A percentile compares a stretch with the other conserved stretches of the same genome.
Evolutionary conservation across 2,888 invertebrate species (phyloP).

Genomic region (Stenodema calcarata): DNA sequence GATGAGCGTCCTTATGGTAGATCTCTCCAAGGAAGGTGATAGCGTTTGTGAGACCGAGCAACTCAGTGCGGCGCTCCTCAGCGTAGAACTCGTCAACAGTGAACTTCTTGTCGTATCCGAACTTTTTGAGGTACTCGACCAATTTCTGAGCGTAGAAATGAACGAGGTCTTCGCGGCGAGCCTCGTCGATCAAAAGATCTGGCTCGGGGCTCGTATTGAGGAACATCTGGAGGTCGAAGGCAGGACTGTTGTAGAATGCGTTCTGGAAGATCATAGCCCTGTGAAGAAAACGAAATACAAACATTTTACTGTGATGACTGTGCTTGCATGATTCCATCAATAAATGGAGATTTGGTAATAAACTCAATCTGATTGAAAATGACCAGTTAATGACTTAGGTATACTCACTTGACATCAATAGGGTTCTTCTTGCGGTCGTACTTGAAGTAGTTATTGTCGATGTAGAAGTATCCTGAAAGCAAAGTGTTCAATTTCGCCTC

Average conservation of each 20-base stretch:
- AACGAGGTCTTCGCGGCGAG: neutral
- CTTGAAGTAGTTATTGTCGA: slow-evolving; percentile 32
- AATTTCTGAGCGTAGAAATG: neutral
- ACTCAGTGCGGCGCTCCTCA: neutral
- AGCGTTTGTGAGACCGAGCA: slow-evolving; percentile 17
- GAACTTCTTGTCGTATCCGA: neutral
- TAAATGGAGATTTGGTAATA: no score
- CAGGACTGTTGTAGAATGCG: slow-evolving; percentile 45
- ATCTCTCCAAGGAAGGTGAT: neutral
- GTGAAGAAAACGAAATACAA: no score
- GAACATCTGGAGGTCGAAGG: slow-evolving; percentile 50
- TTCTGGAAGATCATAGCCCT: slow-evolving; percentile 14
- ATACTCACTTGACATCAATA: neutral
- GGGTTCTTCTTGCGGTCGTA: neutral
- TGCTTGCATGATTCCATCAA: neutral
- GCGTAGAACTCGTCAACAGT: neutral
- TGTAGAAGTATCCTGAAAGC: neutral
- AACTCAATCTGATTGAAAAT: no score
- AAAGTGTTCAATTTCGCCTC: slow-evolving; percentile 29
- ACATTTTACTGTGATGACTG: neutral
- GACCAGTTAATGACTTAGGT: no score
- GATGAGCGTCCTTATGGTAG: neutral
- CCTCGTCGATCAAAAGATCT: slow-evolving; percentile 22
- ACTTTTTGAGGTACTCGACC: slow-evolving; percentile 7
- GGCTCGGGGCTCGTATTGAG: slow-evolving; percentile 42